A percentile compares a stretch with the other conserved stretches of the same genome.
These are phyloP conservation scores for Caenorhabditis inopinata DNA, from an alignment of 1,140 invertebrate genomes.

Conservation along the genomic window DNA sequence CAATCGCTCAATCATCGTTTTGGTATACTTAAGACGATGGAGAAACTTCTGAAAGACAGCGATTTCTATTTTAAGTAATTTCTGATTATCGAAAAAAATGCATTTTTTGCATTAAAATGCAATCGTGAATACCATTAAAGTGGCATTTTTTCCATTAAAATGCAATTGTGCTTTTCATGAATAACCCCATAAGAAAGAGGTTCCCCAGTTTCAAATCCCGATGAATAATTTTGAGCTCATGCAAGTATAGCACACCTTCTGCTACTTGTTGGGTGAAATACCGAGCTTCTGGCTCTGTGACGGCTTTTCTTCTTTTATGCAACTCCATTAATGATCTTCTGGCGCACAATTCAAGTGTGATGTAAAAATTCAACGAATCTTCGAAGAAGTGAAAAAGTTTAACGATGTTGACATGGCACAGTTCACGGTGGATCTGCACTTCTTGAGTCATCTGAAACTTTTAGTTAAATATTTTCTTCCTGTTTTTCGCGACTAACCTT, in stretches of 20 bases:
- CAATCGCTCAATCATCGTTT: constrained; percentile 77
- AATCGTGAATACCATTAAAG: too few relatives aligned
- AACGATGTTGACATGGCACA: constrained; percentile 87
- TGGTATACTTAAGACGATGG: constrained; percentile 81
- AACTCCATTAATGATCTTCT: constrained; percentile 76
- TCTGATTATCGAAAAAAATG: constrained; percentile 71
- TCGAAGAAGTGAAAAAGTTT: constrained; percentile 91
- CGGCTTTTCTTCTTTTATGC: constrained; percentile 83
- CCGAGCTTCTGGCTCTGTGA: constrained; percentile 91
- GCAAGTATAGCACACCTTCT: constrained; percentile 87
- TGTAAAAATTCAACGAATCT: constrained; percentile 88
- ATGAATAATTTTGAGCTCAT: constrained; percentile 86
- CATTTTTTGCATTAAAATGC: constrained; percentile 84
- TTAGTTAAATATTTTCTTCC: constrained; percentile 63
- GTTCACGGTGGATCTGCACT: constrained; percentile 84
- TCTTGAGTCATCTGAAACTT: constrained; percentile 77
- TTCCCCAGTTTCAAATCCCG: constrained; percentile 95
- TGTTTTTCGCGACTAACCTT: too few relatives aligned
- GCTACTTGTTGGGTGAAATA: constrained; percentile 91
- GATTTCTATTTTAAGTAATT: constrained; percentile 56
- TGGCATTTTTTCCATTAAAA: too few relatives aligned
- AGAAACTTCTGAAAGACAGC: background rate
- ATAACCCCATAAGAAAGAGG: constrained; percentile 89
- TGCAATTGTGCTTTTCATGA: too few relatives aligned
- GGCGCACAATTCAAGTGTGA: constrained; percentile 90